phyloP scores from a whole-genome alignment of 1,140 invertebrate species.

The Drosophila chauvacae region DNA sequence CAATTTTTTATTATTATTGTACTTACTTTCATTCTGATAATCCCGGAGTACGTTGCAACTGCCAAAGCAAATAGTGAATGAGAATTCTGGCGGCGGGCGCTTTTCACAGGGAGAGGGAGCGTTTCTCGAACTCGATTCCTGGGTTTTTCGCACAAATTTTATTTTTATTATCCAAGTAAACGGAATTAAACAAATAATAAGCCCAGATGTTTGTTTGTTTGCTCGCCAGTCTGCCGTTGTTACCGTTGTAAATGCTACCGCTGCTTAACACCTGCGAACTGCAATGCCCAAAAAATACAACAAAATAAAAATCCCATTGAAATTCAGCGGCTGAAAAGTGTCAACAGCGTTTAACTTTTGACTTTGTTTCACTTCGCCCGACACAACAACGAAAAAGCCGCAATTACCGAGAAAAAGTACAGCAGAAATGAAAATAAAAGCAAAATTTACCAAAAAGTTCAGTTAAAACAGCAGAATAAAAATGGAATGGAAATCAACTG shows the following conservation, averaged over 20 bases:
- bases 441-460: constrained; percentile 34
- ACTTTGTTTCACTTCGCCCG: constrained; percentile 21
- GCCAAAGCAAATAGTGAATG: constrained; percentile 17
- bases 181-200: constrained; percentile 56
- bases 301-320: constrained; percentile 7
- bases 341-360: constrained; percentile 48
- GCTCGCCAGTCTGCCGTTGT: constrained; percentile 8
- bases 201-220: constrained; percentile 45
- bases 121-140: constrained; percentile 1
- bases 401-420: constrained; percentile 36
- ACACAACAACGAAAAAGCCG: constrained; percentile 16
- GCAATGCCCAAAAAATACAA: constrained; percentile 41
- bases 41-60: constrained; percentile 2
- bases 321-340: constrained; percentile 42
- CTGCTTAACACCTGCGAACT: constrained; percentile 60
- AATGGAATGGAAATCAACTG: constrained; percentile 55
- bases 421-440: constrained; percentile 41
- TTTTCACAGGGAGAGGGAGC: constrained; percentile 3
- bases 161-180: constrained; percentile 37
- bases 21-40: constrained; percentile 5
- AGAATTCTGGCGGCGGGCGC: constrained; percentile 21
- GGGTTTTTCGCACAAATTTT: constrained; percentile 5
- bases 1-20: background rate
- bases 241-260: constrained; percentile 14
- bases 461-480: constrained; percentile 37